Conservation (phyloP, 2,113 vertebrate genomes). For the Burhinus oedicnemus region DNA sequence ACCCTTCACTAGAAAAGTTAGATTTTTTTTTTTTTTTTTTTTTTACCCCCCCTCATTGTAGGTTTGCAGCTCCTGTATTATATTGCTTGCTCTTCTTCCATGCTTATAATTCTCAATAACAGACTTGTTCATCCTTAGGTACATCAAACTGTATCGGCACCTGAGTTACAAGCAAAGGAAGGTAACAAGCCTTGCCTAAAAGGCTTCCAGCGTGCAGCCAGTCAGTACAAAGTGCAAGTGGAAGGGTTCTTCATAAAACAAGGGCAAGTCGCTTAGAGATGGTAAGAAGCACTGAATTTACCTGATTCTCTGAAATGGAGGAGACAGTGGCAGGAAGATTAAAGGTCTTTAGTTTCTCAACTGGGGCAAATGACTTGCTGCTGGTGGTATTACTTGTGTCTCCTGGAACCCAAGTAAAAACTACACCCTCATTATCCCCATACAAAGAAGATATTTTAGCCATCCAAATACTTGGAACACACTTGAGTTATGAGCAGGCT, state of each 20-base stretch:
- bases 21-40: neutral
- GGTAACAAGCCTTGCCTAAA: neutral
- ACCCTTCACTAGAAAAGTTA: neutral
- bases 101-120: neutral
- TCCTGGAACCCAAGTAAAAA: neutral
- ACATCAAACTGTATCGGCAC: fast-evolving
- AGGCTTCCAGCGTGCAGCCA: neutral
- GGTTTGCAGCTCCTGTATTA: neutral
- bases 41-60: too few species aligned
- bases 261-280: neutral
- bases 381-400: neutral
- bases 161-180: neutral
- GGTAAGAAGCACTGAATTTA: neutral
- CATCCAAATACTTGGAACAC: neutral
- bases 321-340: neutral
- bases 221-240: neutral
- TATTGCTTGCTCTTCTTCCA: neutral
- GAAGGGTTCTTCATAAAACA: neutral
- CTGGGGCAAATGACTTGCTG: neutral
- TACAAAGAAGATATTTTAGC: neutral
- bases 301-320: neutral
- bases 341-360: neutral
- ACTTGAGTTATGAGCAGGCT: neutral
- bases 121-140: neutral
- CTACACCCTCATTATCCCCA: neutral